Conservation (phyloP, 2,797 vertebrate species). For the Cynodonichthys magdalenae region DNA sequence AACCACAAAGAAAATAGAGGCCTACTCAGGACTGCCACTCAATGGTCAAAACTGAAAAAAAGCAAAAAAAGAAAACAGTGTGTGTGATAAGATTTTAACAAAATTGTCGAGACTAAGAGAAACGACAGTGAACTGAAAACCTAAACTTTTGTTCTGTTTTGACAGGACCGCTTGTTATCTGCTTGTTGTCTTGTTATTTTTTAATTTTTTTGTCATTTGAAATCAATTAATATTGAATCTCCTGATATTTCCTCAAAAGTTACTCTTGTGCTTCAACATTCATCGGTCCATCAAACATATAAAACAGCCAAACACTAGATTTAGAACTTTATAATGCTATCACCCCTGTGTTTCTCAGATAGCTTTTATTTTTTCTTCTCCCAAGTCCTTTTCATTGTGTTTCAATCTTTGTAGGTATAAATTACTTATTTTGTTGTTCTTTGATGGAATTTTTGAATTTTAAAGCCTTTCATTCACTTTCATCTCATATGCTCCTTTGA, state of each 20-base stretch:
- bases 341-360: background rate
- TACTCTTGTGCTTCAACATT: background rate
- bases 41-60: conserved; percentile 29
- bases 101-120: conserved; percentile 50
- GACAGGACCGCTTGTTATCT: background rate
- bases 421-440: too few species aligned
- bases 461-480: too few species aligned
- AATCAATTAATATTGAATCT: background rate
- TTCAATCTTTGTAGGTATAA: too few species aligned
- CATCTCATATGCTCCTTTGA: too few species aligned
- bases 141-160: background rate
- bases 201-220: background rate
- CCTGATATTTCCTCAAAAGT: background rate
- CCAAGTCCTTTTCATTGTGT: too few species aligned
- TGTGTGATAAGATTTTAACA: conserved; percentile 52
- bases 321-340: background rate
- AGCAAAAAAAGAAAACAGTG: too few species aligned
- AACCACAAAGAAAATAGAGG: conserved; percentile 15
- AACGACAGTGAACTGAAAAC: conserved; percentile 28
- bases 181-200: background rate
- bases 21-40: conserved; percentile 50
- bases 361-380: too few species aligned
- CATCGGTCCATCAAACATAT: background rate
- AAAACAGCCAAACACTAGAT: background rate
- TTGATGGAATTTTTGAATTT: too few species aligned